Conservation (phyloP, 2,888 invertebrate genomes). For the Dasysyrphus albostriatus region DNA sequence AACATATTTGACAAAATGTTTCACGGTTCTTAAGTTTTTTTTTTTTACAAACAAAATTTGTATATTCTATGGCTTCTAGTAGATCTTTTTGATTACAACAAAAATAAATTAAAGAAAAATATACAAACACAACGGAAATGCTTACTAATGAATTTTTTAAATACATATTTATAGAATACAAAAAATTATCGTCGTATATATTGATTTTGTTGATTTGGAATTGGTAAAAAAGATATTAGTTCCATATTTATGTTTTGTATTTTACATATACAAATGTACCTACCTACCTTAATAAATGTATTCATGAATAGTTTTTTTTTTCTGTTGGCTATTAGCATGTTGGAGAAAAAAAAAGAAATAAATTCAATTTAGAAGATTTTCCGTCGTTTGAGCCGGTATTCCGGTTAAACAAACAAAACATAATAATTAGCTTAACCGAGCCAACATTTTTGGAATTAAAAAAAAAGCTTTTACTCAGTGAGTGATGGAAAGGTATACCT, state of each 20-base stretch:
- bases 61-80: background rate
- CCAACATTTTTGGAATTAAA: background rate
- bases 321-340: background rate
- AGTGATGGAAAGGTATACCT: background rate
- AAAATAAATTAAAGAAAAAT: background rate
- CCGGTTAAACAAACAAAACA: background rate
- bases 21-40: background rate
- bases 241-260: constrained; percentile 12
- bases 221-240: constrained; percentile 23
- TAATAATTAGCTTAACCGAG: background rate
- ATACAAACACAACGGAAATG: constrained; percentile 18
- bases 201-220: constrained; percentile 13
- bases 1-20: constrained; percentile 20
- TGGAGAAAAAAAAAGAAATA: background rate
- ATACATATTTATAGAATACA: background rate
- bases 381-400: constrained; percentile 13
- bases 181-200: background rate
- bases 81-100: constrained; percentile 7
- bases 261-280: background rate
- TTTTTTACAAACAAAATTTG: background rate
- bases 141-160: constrained; percentile 7
- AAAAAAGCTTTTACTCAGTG: constrained; percentile 9
- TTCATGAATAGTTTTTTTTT: background rate
- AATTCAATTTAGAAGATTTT: background rate
- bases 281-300: background rate